Base-by-base conservation (phyloP, 2,888 invertebrate genomes). In the Dioctria rufipes region DNA sequence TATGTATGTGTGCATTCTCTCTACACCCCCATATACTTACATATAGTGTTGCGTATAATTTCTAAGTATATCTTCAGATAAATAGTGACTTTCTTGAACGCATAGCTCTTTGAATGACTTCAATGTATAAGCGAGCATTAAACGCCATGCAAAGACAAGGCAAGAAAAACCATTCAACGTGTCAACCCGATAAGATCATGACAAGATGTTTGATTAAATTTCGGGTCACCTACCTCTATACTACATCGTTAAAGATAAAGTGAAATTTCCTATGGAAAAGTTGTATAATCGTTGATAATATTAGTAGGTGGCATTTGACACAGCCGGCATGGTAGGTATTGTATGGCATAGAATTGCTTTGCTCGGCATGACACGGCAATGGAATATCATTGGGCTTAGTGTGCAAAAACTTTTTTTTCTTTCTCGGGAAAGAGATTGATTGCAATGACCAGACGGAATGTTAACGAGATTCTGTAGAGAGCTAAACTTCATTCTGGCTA, bases 171-270 rank as follows among this genome's bases (percentile, higher is more conserved):
- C 9, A 73, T 51, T 73, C 13, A 58, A 54, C 39, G 73, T 73
- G 73, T 39, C 73, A 73, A 54, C 42, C 42, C 54, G 73, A 73
- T 73, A 73, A 73, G 73, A 73, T 73, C 73, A 43, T 40, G 58
- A 43, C 73, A 73, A 73, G 73, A 73, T 73, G 58, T 73, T 73
- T 73, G 73, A 73, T 73, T 73, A 73, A 58, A 60, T 73, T 73
- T 73, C 60, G 58, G 73, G 73, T 73, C 73, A 73, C 73, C 73
- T 60, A 73, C 73, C 73, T 54, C 73, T 73, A 25, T 25, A 51
- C 39, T n/a, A 39, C 40, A 46, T 49, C 46, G 25, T 25, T 25
- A 25, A 25, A 71, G 71, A 71, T 71, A 71, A 51, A 71, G 54
- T 71, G 71, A 71, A 71, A 71, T 37, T 71, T 73, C 73, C 58